Percentiles rank a stretch among this genome's conserved stretches.
Conservation (phyloP, 2,797 vertebrate genomes). For the Falco berigora region DNA sequence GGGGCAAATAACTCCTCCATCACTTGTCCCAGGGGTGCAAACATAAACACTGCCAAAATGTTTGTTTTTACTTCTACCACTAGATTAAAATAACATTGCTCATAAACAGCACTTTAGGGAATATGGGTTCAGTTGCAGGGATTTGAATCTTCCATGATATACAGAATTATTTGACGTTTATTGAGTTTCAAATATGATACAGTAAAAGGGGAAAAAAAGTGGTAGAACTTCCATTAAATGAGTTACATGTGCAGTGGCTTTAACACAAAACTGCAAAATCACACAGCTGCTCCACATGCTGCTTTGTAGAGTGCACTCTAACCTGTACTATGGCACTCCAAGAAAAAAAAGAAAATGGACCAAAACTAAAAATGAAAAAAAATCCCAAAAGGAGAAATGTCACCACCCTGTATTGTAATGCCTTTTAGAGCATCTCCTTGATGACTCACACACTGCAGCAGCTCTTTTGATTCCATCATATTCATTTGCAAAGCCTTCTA, state of each 20-base stretch:
- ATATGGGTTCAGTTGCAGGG: background rate
- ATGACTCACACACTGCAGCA: background rate
- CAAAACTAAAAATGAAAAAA: background rate
- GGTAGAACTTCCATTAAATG: conserved; percentile 11
- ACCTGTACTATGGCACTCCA: background rate
- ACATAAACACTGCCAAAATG: background rate
- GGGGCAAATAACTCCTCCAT: conserved; percentile 1
- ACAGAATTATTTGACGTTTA: background rate
- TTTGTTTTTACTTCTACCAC: background rate
- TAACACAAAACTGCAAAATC: background rate
- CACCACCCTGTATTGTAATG: background rate
- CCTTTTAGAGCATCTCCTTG: background rate
- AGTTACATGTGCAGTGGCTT: conserved; percentile 6
- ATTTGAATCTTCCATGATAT: background rate
- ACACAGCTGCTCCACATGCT: background rate
- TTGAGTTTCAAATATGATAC: background rate
- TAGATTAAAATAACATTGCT: background rate
- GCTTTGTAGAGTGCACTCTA: background rate
- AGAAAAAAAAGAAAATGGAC: background rate
- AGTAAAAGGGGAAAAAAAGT: background rate
- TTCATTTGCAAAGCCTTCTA: background rate
- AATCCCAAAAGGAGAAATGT: background rate
- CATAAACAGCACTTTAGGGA: conserved; percentile 18
- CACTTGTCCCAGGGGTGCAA: conserved; percentile 16
- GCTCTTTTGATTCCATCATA: background rate